Evolutionary conservation across 1,140 invertebrate species (phyloP).

Genomic region (Pollicipes pollicipes): DNA sequence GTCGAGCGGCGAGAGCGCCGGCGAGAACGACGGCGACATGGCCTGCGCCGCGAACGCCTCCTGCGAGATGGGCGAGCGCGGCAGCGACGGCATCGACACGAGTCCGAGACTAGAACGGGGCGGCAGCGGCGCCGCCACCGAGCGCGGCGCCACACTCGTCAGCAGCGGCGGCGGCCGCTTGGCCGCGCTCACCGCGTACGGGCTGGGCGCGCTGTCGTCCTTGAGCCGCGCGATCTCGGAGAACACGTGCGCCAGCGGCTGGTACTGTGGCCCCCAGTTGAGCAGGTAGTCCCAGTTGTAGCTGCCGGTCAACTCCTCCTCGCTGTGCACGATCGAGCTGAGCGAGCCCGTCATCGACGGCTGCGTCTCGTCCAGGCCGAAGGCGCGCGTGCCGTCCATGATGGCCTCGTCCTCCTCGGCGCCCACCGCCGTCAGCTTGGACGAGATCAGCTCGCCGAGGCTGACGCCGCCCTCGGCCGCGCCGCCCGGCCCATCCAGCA

Average conservation of each 20-base stretch:
- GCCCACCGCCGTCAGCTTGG: constrained; percentile 61
- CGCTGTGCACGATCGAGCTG: constrained; percentile 86
- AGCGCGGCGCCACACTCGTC: constrained; percentile 7
- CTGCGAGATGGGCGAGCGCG: constrained; percentile 66
- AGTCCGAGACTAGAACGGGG: constrained; percentile 20
- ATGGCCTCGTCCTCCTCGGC: constrained; percentile 29
- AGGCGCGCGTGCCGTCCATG: constrained; percentile 35
- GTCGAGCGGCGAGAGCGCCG: no score
- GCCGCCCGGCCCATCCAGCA: background rate
- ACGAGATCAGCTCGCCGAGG: constrained; percentile 70
- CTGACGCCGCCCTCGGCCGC: background rate
- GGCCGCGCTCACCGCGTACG: constrained; percentile 30
- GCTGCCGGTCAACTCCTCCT: constrained; percentile 86
- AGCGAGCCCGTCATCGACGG: constrained; percentile 82
- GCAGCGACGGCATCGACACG: constrained; percentile 17
- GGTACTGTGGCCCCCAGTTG: constrained; percentile 94
- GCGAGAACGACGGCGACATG: no score
- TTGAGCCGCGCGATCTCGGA: constrained; percentile 91
- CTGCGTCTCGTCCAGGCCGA: constrained; percentile 35
- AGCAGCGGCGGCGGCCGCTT: constrained; percentile 37
- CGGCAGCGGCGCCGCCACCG: constrained; percentile 55
- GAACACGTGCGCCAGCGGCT: constrained; percentile 89
- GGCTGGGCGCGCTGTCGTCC: constrained; percentile 67
- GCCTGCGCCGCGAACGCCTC: no score
- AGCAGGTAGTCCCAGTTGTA: constrained; percentile 97